These are phyloP conservation scores for Poecilia gillii DNA, from an alignment of 2,797 vertebrate species.

Conservation along the genomic window DNA sequence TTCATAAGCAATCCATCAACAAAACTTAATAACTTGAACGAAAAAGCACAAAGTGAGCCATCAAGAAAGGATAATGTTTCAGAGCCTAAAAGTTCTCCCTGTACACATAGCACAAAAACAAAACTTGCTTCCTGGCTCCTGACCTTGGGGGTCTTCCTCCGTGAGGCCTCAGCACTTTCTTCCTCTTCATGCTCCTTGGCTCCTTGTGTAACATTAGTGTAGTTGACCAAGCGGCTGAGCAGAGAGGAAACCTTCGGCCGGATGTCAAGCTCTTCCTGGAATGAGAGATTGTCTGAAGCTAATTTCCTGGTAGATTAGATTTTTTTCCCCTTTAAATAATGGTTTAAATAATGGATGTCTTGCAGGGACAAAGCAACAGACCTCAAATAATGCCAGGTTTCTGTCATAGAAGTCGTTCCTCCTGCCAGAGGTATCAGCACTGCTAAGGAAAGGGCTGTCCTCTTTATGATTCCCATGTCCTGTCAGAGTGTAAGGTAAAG, in stretches of 20 bases:
- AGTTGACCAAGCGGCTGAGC: conserved; percentile 96
- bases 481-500: conserved; percentile 50
- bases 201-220: conserved; percentile 96
- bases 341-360: neutral
- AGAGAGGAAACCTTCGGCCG: conserved; percentile 98
- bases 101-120: conserved; percentile 20
- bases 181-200: conserved; percentile 97
- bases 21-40: conserved; percentile 61
- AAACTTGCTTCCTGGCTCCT: conserved; percentile 37
- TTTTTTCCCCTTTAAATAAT: neutral
- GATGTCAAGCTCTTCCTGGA: conserved; percentile 96
- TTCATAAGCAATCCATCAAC: conserved; percentile 63
- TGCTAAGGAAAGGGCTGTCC: conserved; percentile 92
- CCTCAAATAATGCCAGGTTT: conserved; percentile 97
- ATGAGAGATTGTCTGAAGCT: neutral
- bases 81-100: conserved; percentile 17
- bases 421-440: conserved; percentile 81
- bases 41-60: conserved; percentile 7
- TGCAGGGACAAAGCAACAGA: conserved; percentile 27
- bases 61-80: conserved; percentile 41
- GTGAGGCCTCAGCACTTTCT: conserved; percentile 85
- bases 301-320: neutral
- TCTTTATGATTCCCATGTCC: conserved; percentile 94
- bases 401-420: conserved; percentile 93
- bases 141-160: conserved; percentile 91